A percentile compares a stretch with the other conserved stretches of the same genome.
Evolutionary conservation across 2,797 vertebrate species (phyloP).

Genomic region (Tapirus indicus): DNA sequence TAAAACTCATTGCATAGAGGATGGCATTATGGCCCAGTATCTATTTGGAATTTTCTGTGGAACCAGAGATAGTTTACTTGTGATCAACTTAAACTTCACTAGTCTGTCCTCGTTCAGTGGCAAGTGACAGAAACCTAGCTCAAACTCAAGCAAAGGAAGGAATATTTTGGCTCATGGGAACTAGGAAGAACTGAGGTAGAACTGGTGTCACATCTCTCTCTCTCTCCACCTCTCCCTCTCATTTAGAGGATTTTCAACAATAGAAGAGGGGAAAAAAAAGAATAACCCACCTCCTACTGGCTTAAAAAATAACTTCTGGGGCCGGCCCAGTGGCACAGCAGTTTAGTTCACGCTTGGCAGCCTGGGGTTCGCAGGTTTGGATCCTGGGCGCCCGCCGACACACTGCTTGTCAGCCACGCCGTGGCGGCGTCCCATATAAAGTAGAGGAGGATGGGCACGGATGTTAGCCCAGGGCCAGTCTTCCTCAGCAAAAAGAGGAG

Average conservation of each 20-base stretch:
- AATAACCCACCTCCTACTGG: background rate
- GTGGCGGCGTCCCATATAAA: too few species aligned
- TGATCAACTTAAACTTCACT: background rate
- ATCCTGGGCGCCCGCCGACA: too few species aligned
- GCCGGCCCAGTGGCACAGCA: too few species aligned
- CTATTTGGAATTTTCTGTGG: background rate
- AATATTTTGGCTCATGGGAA: background rate
- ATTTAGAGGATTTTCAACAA: slow-evolving; percentile 5
- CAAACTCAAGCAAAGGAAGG: slow-evolving; percentile 6
- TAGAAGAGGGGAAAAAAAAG: background rate
- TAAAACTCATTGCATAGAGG: background rate
- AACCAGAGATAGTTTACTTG: slow-evolving; percentile 18
- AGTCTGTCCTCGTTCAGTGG: background rate
- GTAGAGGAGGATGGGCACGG: too few species aligned
- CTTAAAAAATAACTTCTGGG: background rate
- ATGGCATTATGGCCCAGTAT: background rate
- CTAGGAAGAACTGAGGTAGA: background rate
- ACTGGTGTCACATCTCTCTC: background rate
- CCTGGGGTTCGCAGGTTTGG: too few species aligned
- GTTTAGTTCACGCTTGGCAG: too few species aligned
- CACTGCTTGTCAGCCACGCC: too few species aligned
- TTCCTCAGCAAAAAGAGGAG: too few species aligned
- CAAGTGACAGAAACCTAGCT: background rate
- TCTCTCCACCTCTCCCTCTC: background rate
- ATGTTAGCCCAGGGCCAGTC: too few species aligned